Conservation (phyloP, 2,888 invertebrate species). For the Eupithecia inturbata region DNA sequence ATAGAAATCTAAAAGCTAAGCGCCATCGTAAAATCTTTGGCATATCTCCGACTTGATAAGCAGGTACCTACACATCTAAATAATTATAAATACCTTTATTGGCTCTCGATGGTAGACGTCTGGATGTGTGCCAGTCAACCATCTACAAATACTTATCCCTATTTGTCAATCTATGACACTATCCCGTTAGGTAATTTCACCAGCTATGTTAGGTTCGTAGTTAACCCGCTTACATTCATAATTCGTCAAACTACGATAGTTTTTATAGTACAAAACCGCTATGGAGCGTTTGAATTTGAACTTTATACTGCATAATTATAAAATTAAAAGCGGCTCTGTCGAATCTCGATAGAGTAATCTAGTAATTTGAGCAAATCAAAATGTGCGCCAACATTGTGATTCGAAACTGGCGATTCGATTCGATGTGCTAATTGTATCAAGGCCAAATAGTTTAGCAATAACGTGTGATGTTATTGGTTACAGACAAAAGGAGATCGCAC, state of each 20-base stretch:
- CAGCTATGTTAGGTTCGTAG: too few relatives aligned
- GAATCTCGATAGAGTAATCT: constrained; percentile 54
- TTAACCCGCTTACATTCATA: too few relatives aligned
- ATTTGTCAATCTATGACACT: constrained; percentile 38
- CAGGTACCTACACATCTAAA: constrained; percentile 6
- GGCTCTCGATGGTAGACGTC: constrained; percentile 21
- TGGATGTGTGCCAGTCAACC: constrained; percentile 31
- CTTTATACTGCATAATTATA: background rate
- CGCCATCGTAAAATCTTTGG: constrained; percentile 18
- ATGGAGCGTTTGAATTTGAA: background rate
- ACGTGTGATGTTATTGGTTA: constrained; percentile 49
- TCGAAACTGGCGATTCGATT: constrained; percentile 30
- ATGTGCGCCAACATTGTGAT: constrained; percentile 44
- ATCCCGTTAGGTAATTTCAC: constrained; percentile 11
- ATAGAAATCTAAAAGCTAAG: background rate
- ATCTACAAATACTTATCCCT: constrained; percentile 30
- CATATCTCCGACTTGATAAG: constrained; percentile 14
- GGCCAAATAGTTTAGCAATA: constrained; percentile 47
- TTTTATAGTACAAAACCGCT: too few relatives aligned
- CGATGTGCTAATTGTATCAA: constrained; percentile 51
- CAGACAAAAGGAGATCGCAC: constrained; percentile 78
- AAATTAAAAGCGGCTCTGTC: constrained; percentile 2
- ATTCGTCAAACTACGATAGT: too few relatives aligned
- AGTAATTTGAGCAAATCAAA: constrained; percentile 40
- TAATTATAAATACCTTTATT: constrained; percentile 14